phyloP scores from a whole-genome alignment of 2,113 vertebrate species.

The Pycnonotus jocosus region DNA sequence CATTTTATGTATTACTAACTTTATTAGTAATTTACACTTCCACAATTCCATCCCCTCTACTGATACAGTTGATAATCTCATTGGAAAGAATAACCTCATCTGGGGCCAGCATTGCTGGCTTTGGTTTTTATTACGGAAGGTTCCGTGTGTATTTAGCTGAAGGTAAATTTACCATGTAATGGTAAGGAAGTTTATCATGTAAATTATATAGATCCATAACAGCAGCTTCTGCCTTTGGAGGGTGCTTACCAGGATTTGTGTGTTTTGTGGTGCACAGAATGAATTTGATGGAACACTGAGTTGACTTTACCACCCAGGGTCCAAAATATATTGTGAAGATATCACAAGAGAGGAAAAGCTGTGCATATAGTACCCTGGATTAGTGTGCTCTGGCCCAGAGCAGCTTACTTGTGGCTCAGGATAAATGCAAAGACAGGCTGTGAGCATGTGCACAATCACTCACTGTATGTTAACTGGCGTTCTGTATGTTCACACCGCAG shows the following conservation, averaged over 20 bases:
- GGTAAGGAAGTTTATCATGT: neutral
- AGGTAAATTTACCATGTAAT: neutral
- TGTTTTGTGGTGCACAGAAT: neutral
- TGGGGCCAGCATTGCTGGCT: neutral
- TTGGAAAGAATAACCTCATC: neutral
- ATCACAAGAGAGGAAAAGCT: neutral
- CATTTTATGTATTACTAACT: neutral
- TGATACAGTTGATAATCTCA: neutral
- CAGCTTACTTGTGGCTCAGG: neutral
- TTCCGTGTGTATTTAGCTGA: neutral
- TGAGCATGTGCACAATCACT: neutral
- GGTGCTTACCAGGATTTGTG: neutral
- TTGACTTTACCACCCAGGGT: neutral
- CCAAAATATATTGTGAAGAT: neutral
- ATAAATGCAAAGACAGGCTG: neutral
- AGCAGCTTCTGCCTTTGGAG: neutral
- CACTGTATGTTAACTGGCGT: neutral
- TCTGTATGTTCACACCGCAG: neutral
- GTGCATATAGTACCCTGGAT: neutral
- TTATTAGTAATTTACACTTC: neutral
- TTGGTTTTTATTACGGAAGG: neutral
- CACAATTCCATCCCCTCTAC: neutral
- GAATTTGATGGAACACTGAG: neutral
- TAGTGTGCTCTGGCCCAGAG: neutral
- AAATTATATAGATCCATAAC: neutral